Base-by-base conservation (phyloP, 2,888 invertebrate genomes). In the Torymus auratus region DNA sequence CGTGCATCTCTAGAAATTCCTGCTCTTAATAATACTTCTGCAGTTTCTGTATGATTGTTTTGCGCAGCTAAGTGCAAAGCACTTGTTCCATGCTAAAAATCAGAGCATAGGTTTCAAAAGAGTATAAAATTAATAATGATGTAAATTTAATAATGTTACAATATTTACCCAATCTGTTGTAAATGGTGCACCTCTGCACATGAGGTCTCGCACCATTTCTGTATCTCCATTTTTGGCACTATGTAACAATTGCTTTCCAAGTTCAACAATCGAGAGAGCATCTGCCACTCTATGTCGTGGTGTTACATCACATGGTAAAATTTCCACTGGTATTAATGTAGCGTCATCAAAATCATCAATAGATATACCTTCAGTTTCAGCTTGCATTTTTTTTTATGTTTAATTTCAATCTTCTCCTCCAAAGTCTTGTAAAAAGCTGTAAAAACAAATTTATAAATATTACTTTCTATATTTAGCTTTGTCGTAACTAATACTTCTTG, bases 161-260 rank as follows among this genome's bases (percentile, higher is more conserved):
- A 71, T 28, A 87, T 90, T 88, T 91, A 97, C 97, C 97, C 98
- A 98, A 91, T 98, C 98, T 2, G 97, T 95, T 12, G 96, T 96
- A 88, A 98, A 97, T 41, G 98, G 97, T 67, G 98, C 97, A 68
- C 98, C 98, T 91, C 94, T 94, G 50, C 94, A 94, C 93, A 98
- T 94, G 80, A 98, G 93, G 64, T 94, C 93, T 80, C 95, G 93
- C 23, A 98, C 96, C 84, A 94, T 93, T 80, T 94, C 93, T 3
- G 95, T 94, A 89, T 97, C 95, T 0, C 97, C 97, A 84, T 94
- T 94, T 84, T 95, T 94, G 61, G 97, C 95, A 74, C 95, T 95
- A 88, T 95, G 94, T 84, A 98, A 91, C 87, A 98, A 92, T 79
- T 95, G 93, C 86, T 97, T 97, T 15, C 98, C 98, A 84, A 98